Base-by-base conservation (phyloP, 2,888 invertebrate species). In the Zhengitettix transpicula region DNA sequence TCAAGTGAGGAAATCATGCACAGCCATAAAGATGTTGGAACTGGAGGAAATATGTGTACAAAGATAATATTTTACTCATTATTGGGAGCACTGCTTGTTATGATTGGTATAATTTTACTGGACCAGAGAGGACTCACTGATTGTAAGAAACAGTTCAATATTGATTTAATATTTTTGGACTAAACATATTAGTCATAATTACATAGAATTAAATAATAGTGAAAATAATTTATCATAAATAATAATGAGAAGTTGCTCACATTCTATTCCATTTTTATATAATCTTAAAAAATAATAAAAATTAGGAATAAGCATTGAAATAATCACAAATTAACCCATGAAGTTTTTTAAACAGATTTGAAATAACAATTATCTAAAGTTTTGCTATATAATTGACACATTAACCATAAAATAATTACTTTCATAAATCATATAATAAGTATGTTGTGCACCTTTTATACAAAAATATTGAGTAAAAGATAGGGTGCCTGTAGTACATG, bases 1-100 rank as follows among this genome's bases (percentile, higher is more conserved):
- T 60, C 60, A 1, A n/a, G 55, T 10, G 87, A 87, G 73, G 78
- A 85, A 62, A 84, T 84, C 67, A 82, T 90, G 69, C 89, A 90
- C 70, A 79, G 89, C 40, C 81, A 87, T 57, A 83, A 85, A 66
- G 88, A 89, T 52, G 82, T 80, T 66, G 82, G 82, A 54, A 86
- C 87, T 15, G 89, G 89, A 53, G 90, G 89, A 42, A 87, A 89
- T 69, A 84, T 87, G 79, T 89, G 88, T 73, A 87, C 89, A 44
- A 89, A 89, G 74, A 77, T 90, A 60, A 80, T 90, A 67, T 91
- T 91, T 73, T 89, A 90, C 69, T 74, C 82, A 1, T 74, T 91
- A 40, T 77, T 90, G 65, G 83, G 83, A 56, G 79, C 84, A 59
- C 78, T 91, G 42, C 72, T 85, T 62, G 82, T 84, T 55, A 78